Percentiles rank a stretch among this genome's conserved stretches.
Evolutionary conservation across 1,140 invertebrate genomes (phyloP).

Genomic region (Pseudomyrmex dendroicus): DNA sequence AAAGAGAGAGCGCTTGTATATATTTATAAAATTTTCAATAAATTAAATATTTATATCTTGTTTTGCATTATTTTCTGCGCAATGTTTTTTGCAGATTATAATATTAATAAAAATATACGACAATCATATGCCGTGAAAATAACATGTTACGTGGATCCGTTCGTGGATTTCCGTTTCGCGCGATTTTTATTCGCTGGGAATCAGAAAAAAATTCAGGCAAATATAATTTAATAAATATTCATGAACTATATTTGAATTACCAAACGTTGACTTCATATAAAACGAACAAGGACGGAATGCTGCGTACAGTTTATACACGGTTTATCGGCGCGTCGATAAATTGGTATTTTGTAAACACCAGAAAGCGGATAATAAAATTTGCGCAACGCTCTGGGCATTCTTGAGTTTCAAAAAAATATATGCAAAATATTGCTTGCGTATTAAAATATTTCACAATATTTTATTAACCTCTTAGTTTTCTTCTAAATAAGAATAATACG

Average conservation of each 20-base stretch:
- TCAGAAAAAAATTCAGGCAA: conserved; percentile 40
- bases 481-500: no score
- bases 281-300: neutral
- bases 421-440: no score
- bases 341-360: conserved; percentile 38
- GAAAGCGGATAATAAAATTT: conserved; percentile 49
- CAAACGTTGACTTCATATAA: conserved; percentile 34
- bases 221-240: conserved; percentile 56
- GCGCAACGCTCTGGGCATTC: conserved; percentile 4
- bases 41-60: conserved; percentile 44
- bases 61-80: conserved; percentile 31
- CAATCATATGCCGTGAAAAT: conserved; percentile 18
- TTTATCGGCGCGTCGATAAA: conserved; percentile 30
- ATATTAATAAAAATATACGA: conserved; percentile 34
- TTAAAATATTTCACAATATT: no score
- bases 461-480: no score
- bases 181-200: conserved; percentile 29
- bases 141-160: conserved; percentile 31
- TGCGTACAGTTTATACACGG: conserved; percentile 12
- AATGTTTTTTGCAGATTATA: neutral
- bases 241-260: conserved; percentile 43
- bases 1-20: no score
- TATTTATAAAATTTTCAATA: no score
- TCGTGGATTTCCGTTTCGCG: conserved; percentile 8
- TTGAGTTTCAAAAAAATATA: conserved; percentile 1